Percentiles rank a stretch among this genome's conserved stretches.
Conservation (phyloP, 2,888 invertebrate genomes). For the Muschampia plurimacula region DNA sequence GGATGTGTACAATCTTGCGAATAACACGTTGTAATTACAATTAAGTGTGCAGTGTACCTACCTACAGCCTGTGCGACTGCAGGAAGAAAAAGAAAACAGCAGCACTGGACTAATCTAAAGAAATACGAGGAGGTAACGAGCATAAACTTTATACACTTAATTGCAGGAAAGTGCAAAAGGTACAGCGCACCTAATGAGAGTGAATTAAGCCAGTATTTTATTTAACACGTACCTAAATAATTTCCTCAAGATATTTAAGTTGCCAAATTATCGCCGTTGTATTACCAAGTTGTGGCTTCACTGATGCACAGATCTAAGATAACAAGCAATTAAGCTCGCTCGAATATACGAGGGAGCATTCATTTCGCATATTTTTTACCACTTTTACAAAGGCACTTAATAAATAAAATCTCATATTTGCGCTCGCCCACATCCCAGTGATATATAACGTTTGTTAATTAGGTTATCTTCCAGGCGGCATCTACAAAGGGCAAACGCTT, state of each 20-base stretch:
- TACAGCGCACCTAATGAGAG: neutral
- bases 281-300: constrained; percentile 59
- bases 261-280: constrained; percentile 37
- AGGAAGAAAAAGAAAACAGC: neutral
- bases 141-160: neutral
- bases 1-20: neutral
- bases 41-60: neutral
- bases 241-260: constrained; percentile 25
- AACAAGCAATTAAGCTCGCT: constrained; percentile 65
- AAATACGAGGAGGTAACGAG: neutral
- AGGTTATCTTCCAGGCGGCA: constrained; percentile 82
- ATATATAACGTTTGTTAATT: constrained; percentile 83
- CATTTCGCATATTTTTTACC: constrained; percentile 54
- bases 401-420: constrained; percentile 76
- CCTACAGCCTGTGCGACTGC: neutral
- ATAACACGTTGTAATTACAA: neutral
- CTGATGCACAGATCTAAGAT: constrained; percentile 64
- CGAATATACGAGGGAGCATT: constrained; percentile 54
- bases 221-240: neutral
- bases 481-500: constrained; percentile 73
- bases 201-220: neutral
- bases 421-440: constrained; percentile 68
- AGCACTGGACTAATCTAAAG: neutral
- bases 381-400: constrained; percentile 59
- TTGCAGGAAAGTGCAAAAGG: neutral